Percentiles rank a stretch among this genome's conserved stretches.
phyloP scores from a whole-genome alignment of 2,113 vertebrate genomes.

The Mastomys natalensis region DNA sequence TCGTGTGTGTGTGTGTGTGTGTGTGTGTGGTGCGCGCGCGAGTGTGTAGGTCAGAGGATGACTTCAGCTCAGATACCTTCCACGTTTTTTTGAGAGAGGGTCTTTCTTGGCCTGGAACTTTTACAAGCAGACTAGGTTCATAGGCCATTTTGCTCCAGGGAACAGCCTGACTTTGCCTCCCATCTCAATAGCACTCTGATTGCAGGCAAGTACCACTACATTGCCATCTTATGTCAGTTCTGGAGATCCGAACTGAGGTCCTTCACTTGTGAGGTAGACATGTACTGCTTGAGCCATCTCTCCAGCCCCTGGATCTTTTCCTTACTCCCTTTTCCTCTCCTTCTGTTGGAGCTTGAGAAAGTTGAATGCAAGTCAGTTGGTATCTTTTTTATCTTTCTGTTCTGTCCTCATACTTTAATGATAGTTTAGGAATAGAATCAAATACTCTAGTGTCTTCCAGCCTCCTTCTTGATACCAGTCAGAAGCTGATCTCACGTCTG shows the following conservation, averaged over 20 bases:
- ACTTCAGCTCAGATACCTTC: background rate
- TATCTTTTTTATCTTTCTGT: background rate
- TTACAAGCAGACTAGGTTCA: background rate
- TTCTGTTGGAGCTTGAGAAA: slow-evolving; percentile 29
- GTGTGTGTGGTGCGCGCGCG: background rate
- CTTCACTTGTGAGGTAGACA: background rate
- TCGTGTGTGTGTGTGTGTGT: background rate
- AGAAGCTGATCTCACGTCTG: background rate
- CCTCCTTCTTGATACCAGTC: background rate
- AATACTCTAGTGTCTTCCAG: background rate
- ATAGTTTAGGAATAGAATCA: background rate
- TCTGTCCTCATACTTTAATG: background rate
- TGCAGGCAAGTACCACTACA: background rate
- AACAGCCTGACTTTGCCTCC: background rate
- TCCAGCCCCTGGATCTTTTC: background rate
- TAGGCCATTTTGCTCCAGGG: background rate
- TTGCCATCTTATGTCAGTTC: background rate
- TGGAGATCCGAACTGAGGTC: background rate
- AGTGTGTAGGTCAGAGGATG: background rate
- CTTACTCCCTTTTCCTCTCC: background rate
- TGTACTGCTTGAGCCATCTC: background rate
- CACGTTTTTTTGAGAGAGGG: background rate
- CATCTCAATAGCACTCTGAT: no score
- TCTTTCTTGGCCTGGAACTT: background rate
- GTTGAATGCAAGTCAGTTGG: no score